Percentiles rank a stretch among this genome's conserved stretches.
Conservation (phyloP, 2,113 vertebrate genomes). For the Cinclus mexicanus region DNA sequence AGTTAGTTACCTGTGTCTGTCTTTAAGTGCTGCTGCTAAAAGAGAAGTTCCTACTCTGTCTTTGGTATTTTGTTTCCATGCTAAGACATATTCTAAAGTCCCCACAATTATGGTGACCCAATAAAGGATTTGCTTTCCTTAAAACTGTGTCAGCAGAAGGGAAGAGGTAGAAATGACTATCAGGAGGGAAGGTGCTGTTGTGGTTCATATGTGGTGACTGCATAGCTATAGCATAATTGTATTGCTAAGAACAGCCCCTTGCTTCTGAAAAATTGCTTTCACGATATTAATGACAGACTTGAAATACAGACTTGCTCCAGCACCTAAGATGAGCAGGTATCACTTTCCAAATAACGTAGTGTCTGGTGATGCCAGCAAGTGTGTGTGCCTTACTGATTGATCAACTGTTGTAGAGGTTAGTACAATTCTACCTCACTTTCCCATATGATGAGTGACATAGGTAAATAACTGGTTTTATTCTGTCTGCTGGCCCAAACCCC, state of each 20-base stretch:
- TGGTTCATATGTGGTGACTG: background rate
- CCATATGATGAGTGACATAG: background rate
- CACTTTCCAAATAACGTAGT: background rate
- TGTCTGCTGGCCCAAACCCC: background rate
- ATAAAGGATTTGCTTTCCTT: background rate
- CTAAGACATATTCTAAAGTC: background rate
- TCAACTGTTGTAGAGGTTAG: background rate
- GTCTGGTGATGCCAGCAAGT: background rate
- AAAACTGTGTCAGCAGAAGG: background rate
- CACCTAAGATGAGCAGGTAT: background rate
- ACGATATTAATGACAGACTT: background rate
- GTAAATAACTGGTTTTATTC: background rate
- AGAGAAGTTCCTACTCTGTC: background rate
- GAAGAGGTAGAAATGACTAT: background rate
- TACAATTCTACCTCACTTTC: background rate
- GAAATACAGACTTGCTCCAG: background rate
- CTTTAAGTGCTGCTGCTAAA: background rate
- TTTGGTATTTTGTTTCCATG: background rate
- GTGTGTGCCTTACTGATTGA: background rate
- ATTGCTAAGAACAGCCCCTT: background rate
- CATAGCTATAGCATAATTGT: background rate
- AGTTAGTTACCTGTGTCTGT: background rate
- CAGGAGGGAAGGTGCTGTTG: background rate
- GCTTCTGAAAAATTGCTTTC: background rate
- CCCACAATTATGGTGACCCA: rapidly evolving